Percentiles rank a stretch among this genome's conserved stretches.
phyloP scores from a whole-genome alignment of 2,113 vertebrate species.

The Nematolebias whitei region DNA sequence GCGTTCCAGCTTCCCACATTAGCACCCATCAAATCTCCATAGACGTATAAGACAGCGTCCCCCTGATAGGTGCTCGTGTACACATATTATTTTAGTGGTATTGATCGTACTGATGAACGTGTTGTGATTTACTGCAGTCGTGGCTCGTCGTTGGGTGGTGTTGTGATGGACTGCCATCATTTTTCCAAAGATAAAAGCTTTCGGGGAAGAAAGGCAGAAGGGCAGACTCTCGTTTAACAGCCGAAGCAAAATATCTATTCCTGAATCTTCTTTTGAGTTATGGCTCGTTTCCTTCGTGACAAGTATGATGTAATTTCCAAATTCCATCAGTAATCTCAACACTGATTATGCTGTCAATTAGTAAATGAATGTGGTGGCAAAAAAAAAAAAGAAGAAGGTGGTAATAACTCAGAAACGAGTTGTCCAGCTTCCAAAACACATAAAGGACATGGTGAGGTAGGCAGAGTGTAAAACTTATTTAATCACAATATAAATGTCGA shows the following conservation, averaged over 20 bases:
- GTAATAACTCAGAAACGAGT: constrained; percentile 69
- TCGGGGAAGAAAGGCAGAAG: constrained; percentile 60
- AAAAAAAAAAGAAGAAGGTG: neutral
- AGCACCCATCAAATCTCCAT: constrained; percentile 20
- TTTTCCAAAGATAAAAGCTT: constrained; percentile 73
- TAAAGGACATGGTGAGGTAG: constrained; percentile 67
- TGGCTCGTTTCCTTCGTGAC: constrained; percentile 43
- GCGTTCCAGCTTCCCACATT: constrained; percentile 47
- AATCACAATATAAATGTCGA: constrained; percentile 67
- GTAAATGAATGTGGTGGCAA: constrained; percentile 69
- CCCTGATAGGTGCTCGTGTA: constrained; percentile 13
- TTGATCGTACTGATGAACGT: constrained; percentile 78
- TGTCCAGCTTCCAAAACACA: constrained; percentile 75
- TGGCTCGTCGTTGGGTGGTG: constrained; percentile 70
- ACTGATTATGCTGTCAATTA: constrained; percentile 77
- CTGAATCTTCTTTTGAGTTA: constrained; percentile 67
- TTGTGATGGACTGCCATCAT: constrained; percentile 75
- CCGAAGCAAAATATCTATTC: constrained; percentile 55
- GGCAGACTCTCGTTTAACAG: constrained; percentile 68
- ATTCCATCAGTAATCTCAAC: constrained; percentile 71
- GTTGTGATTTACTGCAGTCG: constrained; percentile 74
- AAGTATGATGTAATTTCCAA: constrained; percentile 76
- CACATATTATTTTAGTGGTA: constrained; percentile 65
- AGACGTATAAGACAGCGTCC: constrained; percentile 53
- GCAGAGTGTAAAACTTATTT: constrained; percentile 61